phyloP scores from a whole-genome alignment of 1,140 invertebrate genomes.

The Ceratina australensis region DNA sequence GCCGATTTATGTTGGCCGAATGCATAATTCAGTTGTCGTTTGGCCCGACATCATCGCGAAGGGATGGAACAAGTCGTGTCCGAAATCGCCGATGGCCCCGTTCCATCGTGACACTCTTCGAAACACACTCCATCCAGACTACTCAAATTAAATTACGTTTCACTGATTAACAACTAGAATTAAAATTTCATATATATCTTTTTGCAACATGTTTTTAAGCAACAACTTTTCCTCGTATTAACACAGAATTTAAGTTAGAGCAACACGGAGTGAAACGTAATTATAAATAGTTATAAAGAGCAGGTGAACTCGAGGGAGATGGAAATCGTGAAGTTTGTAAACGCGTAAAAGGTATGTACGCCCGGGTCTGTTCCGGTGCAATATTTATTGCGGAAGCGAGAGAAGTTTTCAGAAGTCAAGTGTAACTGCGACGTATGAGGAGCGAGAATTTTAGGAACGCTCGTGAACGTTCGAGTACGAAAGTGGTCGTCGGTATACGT shows the following conservation, averaged over 20 bases:
- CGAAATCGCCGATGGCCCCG: background rate
- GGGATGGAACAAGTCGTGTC: background rate
- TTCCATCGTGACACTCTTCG: too few species aligned
- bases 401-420: background rate
- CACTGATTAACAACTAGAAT: too few species aligned
- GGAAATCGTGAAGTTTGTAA: background rate
- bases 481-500: background rate
- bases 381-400: background rate
- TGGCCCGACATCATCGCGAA: conserved; percentile 42
- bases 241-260: too few species aligned
- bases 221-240: too few species aligned
- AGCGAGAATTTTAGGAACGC: background rate
- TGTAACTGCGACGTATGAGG: background rate
- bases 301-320: background rate
- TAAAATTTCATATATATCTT: too few species aligned
- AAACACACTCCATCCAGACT: too few species aligned
- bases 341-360: background rate
- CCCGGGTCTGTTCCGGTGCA: background rate
- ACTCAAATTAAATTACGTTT: too few species aligned
- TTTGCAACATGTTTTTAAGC: too few species aligned
- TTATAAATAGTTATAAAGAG: background rate
- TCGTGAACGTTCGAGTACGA: conserved; percentile 2
- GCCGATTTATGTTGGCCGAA: conserved; percentile 51
- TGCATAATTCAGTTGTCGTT: conserved; percentile 55
- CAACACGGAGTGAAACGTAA: background rate